Percentiles rank a stretch among this genome's conserved stretches.
phyloP scores from a whole-genome alignment of 2,113 vertebrate species.

The Cyanoderma ruficeps region DNA sequence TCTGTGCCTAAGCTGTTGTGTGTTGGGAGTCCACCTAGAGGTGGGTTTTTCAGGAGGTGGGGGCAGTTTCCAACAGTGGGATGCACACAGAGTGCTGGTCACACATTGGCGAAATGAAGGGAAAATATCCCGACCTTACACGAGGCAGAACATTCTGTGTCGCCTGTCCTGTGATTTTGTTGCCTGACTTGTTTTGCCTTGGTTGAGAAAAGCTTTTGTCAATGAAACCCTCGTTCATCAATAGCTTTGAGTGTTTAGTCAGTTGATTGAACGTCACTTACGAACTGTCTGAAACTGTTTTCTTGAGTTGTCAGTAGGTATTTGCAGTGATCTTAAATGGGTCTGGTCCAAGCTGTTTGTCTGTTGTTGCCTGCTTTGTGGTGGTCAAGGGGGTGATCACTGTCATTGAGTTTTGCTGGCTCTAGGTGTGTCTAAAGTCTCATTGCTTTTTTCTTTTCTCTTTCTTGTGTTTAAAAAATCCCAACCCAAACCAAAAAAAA shows the following conservation, averaged over 20 bases:
- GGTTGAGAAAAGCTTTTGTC: neutral
- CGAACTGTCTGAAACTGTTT: neutral
- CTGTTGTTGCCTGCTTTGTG: neutral
- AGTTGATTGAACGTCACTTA: neutral
- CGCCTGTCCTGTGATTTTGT: neutral
- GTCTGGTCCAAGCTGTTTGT: neutral
- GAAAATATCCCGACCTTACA: neutral
- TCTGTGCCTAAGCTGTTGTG: neutral
- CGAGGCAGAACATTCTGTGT: neutral
- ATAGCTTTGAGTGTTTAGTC: neutral
- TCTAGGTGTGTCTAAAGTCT: neutral
- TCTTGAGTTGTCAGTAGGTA: neutral
- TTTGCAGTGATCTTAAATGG: neutral
- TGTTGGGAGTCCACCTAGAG: neutral
- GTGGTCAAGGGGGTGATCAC: neutral
- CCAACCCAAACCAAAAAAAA: neutral
- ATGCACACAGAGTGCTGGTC: neutral
- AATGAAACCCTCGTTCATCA: rapidly evolving
- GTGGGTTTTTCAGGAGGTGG: neutral
- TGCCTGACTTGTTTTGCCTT: neutral
- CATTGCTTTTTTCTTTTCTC: neutral
- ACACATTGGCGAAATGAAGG: neutral
- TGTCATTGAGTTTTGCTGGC: neutral
- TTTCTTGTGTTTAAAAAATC: neutral
- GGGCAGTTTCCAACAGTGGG: neutral